Evolutionary conservation across 2,888 invertebrate genomes (phyloP).

Genomic region (Aspidapion aeneum): DNA sequence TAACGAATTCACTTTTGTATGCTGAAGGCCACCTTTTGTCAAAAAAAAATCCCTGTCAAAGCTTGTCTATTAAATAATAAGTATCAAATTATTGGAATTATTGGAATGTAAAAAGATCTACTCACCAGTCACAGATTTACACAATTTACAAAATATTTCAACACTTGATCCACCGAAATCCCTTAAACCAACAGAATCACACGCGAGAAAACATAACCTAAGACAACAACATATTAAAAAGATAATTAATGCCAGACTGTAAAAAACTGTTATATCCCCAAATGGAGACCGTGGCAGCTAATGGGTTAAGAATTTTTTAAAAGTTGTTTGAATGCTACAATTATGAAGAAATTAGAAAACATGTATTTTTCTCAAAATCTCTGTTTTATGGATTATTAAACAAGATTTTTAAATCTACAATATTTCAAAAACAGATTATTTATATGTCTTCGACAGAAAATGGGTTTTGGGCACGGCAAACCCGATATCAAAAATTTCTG

Average conservation of each 20-base stretch:
- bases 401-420: no score
- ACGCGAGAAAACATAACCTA: background rate
- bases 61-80: no score
- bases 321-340: no score
- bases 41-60: no score
- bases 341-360: no score
- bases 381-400: no score
- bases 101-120: background rate
- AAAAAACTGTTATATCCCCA: background rate
- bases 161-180: background rate
- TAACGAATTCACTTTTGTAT: background rate
- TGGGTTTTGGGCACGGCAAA: no score
- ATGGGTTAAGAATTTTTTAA: no score
- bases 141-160: background rate
- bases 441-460: no score
- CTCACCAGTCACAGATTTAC: background rate
- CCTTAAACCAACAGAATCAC: background rate
- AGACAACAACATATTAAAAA: background rate
- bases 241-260: background rate
- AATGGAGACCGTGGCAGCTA: background rate
- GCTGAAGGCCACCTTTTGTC: background rate
- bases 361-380: no score
- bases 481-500: no score
- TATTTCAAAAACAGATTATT: no score
- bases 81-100: background rate